phyloP scores from a whole-genome alignment of 2,113 vertebrate genomes.

The Xiphias gladius region DNA sequence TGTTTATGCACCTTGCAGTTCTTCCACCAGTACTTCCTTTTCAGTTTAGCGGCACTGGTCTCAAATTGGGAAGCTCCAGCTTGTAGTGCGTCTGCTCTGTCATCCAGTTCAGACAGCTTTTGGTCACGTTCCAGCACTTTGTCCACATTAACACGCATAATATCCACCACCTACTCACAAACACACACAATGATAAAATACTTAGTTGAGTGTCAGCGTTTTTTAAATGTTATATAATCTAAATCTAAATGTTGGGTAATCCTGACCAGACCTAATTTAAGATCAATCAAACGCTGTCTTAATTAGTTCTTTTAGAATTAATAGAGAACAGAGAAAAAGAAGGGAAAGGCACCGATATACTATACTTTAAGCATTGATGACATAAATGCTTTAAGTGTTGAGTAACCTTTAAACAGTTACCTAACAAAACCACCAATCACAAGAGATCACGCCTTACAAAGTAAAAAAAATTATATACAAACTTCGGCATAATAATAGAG shows the following conservation, averaged over 20 bases:
- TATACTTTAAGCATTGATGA: not conserved
- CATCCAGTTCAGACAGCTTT: conserved; percentile 92
- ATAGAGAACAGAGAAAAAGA: not conserved
- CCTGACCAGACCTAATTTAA: not conserved
- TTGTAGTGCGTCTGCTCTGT: conserved; percentile 94
- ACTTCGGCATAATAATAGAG: not conserved
- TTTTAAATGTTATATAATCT: not conserved
- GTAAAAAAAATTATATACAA: not conserved
- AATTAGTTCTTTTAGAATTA: not conserved
- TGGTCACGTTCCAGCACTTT: conserved; percentile 95
- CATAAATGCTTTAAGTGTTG: not conserved
- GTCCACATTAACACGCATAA: conserved; percentile 98
- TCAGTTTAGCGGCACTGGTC: conserved; percentile 94
- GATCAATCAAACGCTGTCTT: not conserved
- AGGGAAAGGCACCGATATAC: not conserved
- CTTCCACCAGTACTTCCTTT: conserved; percentile 94
- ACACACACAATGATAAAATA: not conserved
- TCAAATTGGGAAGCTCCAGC: conserved; percentile 97
- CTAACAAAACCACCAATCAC: not conserved
- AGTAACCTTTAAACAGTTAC: conserved; percentile 15
- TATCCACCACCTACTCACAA: conserved; percentile 92
- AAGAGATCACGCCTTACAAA: not conserved
- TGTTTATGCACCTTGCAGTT: conserved; percentile 87
- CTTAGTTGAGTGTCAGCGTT: not conserved
- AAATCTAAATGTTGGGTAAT: not conserved